Conservation (phyloP, 2,888 invertebrate species). For the Amiota mariae region DNA sequence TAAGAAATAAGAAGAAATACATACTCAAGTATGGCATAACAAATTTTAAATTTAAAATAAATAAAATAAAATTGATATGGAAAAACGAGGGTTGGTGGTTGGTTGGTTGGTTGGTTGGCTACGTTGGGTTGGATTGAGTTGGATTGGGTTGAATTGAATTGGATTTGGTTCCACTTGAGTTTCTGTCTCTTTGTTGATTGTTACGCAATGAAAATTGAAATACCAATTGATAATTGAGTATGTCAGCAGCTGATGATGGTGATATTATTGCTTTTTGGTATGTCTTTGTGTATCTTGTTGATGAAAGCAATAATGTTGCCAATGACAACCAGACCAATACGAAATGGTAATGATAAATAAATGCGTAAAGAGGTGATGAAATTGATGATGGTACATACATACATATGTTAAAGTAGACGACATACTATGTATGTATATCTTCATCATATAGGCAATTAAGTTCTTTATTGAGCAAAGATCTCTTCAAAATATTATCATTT, state of each 20-base stretch:
- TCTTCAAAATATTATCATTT: too few relatives aligned
- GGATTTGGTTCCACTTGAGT: constrained; percentile 1
- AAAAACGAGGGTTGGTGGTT: too few relatives aligned
- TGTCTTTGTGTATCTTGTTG: neutral
- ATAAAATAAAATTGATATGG: neutral
- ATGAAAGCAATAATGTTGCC: constrained; percentile 5
- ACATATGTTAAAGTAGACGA: too few relatives aligned
- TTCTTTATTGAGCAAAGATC: too few relatives aligned
- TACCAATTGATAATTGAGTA: constrained; percentile 25
- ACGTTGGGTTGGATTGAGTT: too few relatives aligned
- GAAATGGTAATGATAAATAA: neutral
- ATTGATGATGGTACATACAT: too few relatives aligned
- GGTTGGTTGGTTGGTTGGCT: too few relatives aligned
- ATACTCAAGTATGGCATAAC: constrained; percentile 19
- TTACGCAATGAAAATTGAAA: constrained; percentile 1
- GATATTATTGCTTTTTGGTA: neutral
- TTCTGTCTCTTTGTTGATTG: neutral
- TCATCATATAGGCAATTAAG: too few relatives aligned
- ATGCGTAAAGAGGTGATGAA: too few relatives aligned
- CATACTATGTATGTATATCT: too few relatives aligned
- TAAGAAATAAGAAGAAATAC: too few relatives aligned
- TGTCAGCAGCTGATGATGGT: constrained; percentile 21
- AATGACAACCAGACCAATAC: neutral
- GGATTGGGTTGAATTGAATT: too few relatives aligned
- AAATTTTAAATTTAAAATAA: constrained; percentile 28